Evolutionary conservation across 2,888 invertebrate genomes (phyloP), one percentile per base, ranked within the genome.

Genomic region (Kryphioiulus occultus): DNA sequence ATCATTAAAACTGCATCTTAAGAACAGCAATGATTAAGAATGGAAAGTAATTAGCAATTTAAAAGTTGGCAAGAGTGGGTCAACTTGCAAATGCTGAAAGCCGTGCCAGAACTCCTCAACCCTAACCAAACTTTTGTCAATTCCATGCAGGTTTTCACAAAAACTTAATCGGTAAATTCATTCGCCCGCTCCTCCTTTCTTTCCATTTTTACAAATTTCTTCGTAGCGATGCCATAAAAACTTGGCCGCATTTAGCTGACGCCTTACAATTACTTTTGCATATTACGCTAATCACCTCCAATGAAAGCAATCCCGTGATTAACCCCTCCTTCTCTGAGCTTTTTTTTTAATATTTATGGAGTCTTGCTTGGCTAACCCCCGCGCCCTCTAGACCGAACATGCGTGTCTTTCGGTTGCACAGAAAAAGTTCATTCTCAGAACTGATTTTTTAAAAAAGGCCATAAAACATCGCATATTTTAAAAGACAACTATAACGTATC

Each of bases 241-340:
- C 78, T 78, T 68, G 10, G 26, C 68, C 68, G 68, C 68, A 26
- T 68, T 68, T 30, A 78, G 78, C 78, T 78, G 78, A 78, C 78
- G 26, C 78, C 30, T 78, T 78, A 78, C 78, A 78, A 78, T 78
- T 78, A 78, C 78, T 78, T 78, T 78, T 30, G 78, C 78, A 30
- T 78, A 30, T 78, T 78, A 78, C 30, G 78, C 30, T 78, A 78
- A 78, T 78, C 78, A 78, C 78, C 78, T 30, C 78, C 78, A 78
- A 78, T 78, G 30, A 78, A 78, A 78, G 78, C 78, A 30, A 78
- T 78, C 78, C 78, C 15, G 30, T 30, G 78, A 78, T 78, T 78
- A 78, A 78, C 78, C 30, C 78, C 78, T 78, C 78, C 78, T 30
- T 32, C 78, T 35, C 78, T 32, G 10, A 30, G 30, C 53, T n/a